Base-by-base conservation (phyloP, 2,113 vertebrate species). In the Plotosus lineatus region DNA sequence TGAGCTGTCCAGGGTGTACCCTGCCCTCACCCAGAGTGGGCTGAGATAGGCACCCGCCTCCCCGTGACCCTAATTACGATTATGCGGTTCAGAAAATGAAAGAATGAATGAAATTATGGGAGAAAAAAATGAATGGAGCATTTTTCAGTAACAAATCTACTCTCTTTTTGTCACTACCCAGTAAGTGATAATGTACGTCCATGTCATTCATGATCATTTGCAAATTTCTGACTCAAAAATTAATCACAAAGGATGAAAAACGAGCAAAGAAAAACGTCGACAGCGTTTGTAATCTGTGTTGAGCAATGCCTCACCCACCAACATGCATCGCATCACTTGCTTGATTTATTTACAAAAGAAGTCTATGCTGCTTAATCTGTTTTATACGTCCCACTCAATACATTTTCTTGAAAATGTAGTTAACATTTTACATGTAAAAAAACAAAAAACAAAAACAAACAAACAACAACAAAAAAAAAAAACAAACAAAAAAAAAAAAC, bases 391-490 rank as follows among this genome's bases (percentile, higher is more conserved):
- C 28, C 15, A 46, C 17, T 48, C 56, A 3, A 3, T 28, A 26
- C n/a, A 10, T 53, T 68, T 33, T 53, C 50, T 19, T 44, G 19
- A 51, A 15, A 7, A 50, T n/a, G 46, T 58, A 48, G 66, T 71
- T 72, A 72, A 55, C 78, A 46, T 56, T 56, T 33, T 71, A 28
- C 36, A 33, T 72, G 66, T 71, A 58, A 40, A 72, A 79, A 79
- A 23, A 40, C 55, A 60, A 72, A n/a, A n/a, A n/a, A n/a, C n/a
- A n/a, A n/a, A n/a, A n/a, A n/a, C n/a, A n/a, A n/a, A n/a, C n/a
- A n/a, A n/a, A n/a, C n/a, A n/a, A n/a, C n/a, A n/a, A n/a, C n/a
- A n/a, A n/a, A n/a, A n/a, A n/a, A n/a, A n/a, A n/a, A n/a, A n/a
- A n/a, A 28, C 36, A 33, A 80, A 53, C 58, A 58, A 40, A 72